Percentiles rank a stretch among this genome's conserved stretches.
Conservation (phyloP, 1,140 invertebrate species). For the Ditylenchus dipsaci region DNA sequence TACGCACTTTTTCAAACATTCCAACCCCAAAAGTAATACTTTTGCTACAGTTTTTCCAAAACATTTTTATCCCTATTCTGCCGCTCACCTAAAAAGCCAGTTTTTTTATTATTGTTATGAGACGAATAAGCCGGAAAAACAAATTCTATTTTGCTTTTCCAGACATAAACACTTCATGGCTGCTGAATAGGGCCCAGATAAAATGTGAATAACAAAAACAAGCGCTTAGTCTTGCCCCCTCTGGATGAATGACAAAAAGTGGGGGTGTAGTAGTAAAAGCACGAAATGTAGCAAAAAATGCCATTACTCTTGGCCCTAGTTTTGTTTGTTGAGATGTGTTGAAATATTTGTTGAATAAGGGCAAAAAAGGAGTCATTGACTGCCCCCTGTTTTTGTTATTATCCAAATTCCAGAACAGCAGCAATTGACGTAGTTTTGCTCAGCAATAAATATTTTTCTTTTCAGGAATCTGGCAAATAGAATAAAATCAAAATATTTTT, state of each 20-base stretch:
- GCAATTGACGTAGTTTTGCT: too few species aligned
- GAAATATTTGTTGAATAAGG: too few species aligned
- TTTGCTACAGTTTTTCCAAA: too few species aligned
- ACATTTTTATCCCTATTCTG: too few species aligned
- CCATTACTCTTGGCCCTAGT: not conserved
- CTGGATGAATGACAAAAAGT: not conserved
- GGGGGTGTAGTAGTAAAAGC: not conserved
- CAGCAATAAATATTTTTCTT: too few species aligned
- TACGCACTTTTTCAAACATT: too few species aligned
- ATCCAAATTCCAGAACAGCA: not conserved
- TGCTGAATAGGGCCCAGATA: not conserved
- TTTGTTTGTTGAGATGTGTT: not conserved
- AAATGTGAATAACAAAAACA: not conserved
- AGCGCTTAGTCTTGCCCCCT: not conserved
- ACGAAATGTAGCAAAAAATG: not conserved
- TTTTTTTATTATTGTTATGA: conserved; percentile 2
- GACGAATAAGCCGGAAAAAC: not conserved
- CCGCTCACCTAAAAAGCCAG: not conserved
- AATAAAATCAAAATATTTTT: conserved; percentile 6
- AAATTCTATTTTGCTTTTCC: not conserved
- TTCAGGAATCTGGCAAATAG: not conserved
- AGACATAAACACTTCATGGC: not conserved
- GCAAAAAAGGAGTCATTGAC: not conserved
- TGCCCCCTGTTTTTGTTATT: not conserved
- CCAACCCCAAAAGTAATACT: too few species aligned